Percentiles rank a stretch among this genome's conserved stretches.
phyloP scores from a whole-genome alignment of 2,113 vertebrate species.

The Actenoides lindsayi region DNA sequence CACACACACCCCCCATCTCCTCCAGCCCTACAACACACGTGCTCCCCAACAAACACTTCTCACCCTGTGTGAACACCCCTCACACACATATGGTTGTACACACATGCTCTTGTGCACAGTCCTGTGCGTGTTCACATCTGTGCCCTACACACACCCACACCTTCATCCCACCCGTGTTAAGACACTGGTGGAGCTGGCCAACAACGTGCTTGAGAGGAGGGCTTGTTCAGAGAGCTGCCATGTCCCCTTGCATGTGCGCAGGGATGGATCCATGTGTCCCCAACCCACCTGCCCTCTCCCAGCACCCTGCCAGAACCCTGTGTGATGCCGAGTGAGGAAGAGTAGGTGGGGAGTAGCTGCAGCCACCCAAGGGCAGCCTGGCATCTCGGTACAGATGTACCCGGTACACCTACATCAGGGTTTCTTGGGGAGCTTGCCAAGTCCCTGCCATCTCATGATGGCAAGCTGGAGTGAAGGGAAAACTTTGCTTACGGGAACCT shows the following conservation, averaged over 20 bases:
- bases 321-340: fast-evolving
- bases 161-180: fast-evolving
- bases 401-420: not conserved
- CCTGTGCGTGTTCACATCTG: fast-evolving
- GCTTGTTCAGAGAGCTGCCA: not conserved
- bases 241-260: fast-evolving
- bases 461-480: not conserved
- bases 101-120: not conserved
- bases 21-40: fast-evolving
- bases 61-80: fast-evolving
- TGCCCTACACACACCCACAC: not conserved
- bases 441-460: fast-evolving
- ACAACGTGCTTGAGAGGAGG: fast-evolving
- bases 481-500: not conserved
- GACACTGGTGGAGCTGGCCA: not conserved
- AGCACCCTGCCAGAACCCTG: not conserved
- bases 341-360: not conserved
- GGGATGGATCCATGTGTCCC: fast-evolving
- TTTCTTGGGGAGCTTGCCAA: not conserved
- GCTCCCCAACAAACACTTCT: not conserved
- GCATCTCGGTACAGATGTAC: not conserved
- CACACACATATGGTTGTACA: fast-evolving
- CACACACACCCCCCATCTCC: fast-evolving
- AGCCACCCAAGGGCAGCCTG: not conserved
- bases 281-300: not conserved